phyloP scores from a whole-genome alignment of 2,888 invertebrate species.

The Drosophila kanekoi region DNA sequence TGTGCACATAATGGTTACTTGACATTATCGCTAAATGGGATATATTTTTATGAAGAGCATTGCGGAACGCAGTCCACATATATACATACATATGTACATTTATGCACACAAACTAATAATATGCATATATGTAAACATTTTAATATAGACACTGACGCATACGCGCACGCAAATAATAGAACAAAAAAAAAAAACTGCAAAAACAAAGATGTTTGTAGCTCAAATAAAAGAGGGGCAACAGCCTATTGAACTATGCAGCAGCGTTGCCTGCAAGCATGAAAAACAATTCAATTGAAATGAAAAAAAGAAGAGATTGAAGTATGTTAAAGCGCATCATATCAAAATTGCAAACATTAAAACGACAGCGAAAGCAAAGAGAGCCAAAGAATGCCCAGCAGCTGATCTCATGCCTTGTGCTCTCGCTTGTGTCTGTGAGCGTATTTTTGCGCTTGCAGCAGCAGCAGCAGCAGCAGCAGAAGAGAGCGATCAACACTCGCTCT shows the following conservation, averaged over 20 bases:
- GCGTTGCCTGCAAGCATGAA: background rate
- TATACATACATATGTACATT: background rate
- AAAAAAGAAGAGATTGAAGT: background rate
- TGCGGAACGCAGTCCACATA: background rate
- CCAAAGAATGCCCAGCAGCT: constrained; percentile 39
- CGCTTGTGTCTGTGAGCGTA: background rate
- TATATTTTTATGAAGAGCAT: background rate
- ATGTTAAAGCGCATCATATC: constrained; percentile 23
- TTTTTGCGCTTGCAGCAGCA: background rate
- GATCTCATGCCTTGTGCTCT: constrained; percentile 27
- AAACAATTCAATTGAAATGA: constrained; percentile 6
- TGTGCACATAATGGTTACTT: constrained; percentile 9
- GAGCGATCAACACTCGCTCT: constrained; percentile 9
- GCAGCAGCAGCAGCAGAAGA: too few species aligned
- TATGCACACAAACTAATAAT: background rate
- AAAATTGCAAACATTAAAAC: constrained; percentile 27
- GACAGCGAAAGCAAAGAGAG: constrained; percentile 39
- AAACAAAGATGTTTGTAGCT: background rate
- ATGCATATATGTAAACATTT: background rate
- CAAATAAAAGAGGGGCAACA: constrained; percentile 12
- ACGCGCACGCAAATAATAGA: background rate
- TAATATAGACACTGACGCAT: background rate
- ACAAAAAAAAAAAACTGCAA: constrained; percentile 6
- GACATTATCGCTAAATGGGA: constrained; percentile 10
- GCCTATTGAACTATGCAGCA: constrained; percentile 7